Conservation (phyloP, 2,113 vertebrate genomes). For the Caloenas nicobarica region DNA sequence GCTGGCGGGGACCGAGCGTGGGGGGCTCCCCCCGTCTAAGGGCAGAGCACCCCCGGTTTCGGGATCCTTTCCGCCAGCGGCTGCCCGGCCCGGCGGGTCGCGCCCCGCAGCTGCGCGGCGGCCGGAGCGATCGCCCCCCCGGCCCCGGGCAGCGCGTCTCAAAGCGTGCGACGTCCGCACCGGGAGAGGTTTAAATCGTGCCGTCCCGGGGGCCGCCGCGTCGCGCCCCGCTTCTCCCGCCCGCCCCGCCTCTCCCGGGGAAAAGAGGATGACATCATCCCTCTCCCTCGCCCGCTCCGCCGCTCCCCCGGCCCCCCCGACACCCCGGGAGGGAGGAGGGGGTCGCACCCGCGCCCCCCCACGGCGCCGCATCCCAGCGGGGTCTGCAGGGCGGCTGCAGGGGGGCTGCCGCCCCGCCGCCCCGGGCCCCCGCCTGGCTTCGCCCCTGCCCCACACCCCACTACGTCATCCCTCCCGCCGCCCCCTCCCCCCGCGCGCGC, state of each 20-base stretch:
- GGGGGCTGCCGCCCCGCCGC: neutral
- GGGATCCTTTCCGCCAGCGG: neutral
- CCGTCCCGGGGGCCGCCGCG: neutral
- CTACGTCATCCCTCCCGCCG: constrained; percentile 23
- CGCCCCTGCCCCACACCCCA: constrained; percentile 1
- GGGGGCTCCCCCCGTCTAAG: accelerated
- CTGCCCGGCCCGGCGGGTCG: neutral
- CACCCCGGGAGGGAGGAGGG: neutral
- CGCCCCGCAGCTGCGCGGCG: neutral
- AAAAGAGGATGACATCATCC: constrained; percentile 28
- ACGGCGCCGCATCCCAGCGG: neutral
- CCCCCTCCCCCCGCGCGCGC: constrained; percentile 18
- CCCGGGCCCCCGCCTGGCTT: neutral
- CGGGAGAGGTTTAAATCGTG: accelerated
- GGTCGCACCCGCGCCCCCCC: neutral
- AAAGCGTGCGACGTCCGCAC: accelerated
- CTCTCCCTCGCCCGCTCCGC: no score
- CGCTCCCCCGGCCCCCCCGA: neutral
- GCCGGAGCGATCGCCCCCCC: neutral
- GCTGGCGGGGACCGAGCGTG: no score
- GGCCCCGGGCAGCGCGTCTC: neutral
- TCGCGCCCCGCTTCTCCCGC: neutral
- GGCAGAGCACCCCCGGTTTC: accelerated
- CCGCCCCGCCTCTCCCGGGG: neutral
- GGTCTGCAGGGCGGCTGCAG: no score